Evolutionary conservation across 2,797 vertebrate species (phyloP), one percentile per base, ranked within the genome.

Genomic region (Remorina albescens): DNA sequence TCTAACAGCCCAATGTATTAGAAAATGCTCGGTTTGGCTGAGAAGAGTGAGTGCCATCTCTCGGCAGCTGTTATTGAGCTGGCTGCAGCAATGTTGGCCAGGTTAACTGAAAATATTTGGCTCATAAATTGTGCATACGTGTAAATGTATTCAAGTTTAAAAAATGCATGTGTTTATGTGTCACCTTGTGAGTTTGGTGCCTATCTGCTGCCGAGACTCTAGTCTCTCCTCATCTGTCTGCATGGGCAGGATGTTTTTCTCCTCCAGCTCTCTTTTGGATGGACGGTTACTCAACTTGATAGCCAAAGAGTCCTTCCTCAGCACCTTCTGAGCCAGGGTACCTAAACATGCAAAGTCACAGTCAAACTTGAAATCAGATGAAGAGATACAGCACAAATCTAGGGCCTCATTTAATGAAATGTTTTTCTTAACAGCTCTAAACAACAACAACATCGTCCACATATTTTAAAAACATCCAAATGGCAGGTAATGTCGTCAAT

Each of bases 261-360:
- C 98, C 88, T 99, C 97, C 81, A 99, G 93, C 82, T 99, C 98
- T 80, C 97, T 81, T 78, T 97, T 98, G 56, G 97, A 98, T 13
- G 98, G 98, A 86, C 98, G 95, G 93, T 99, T 99, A 88, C 97
- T 99, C 81, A 99, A 93, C 90, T 99, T 99, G 92, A 99, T 96
- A 81, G 98, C 98, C 92, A 99, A 91, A 11, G 98, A 99, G 92
- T 99, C 98, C 93, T 99, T 98, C 88, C 98, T 95, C 91, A 98
- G 94, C 79, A 99, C 96, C 90, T 98, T 99, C 93, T 95, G 95
- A 82, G 97, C 97, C 86, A 99, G 90, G 25, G 97, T 94, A 90
- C 96, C 98, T 99, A 42, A 76, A 84, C 9, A 30, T 4, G 25
- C 46, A 77, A 83, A 47, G 64, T 5, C 47, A 30, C 0, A 12